Conservation (phyloP, 2,113 vertebrate species). For the Astur gentilis region DNA sequence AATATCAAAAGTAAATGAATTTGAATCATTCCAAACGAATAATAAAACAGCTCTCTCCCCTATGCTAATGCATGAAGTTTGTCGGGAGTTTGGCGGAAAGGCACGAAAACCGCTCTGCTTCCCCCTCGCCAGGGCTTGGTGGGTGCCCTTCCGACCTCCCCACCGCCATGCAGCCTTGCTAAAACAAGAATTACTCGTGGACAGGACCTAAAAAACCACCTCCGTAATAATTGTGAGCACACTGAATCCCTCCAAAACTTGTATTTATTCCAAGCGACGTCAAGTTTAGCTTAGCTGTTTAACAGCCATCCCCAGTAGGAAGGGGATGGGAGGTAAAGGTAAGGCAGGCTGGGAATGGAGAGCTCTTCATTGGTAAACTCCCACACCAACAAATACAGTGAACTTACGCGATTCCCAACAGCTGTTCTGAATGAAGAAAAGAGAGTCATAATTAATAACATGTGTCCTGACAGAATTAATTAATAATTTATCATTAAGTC, state of each 20-base stretch:
- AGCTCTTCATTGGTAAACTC: not conserved
- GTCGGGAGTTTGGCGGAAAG: constrained; percentile 14
- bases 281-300: not conserved
- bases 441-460: constrained; percentile 77
- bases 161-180: not conserved
- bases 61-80: not conserved
- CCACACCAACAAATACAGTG: constrained; percentile 25
- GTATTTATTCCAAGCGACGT: accelerated
- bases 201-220: not conserved
- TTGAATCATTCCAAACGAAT: constrained; percentile 52
- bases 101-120: not conserved
- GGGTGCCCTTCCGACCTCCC: constrained; percentile 20
- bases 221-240: not conserved
- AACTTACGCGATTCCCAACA: constrained; percentile 67
- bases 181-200: not conserved
- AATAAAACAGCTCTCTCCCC: constrained; percentile 13
- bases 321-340: not conserved
- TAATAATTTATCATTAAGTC: constrained; percentile 80
- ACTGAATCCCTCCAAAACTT: not conserved
- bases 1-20: constrained; percentile 72
- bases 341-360: not conserved
- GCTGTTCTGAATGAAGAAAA: constrained; percentile 70
- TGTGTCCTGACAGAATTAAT: constrained; percentile 75
- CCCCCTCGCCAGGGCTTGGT: not conserved
- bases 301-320: not conserved